Evolutionary conservation across 2,113 vertebrate genomes (phyloP), one percentile per base, ranked within the genome.

Genomic region (Orientallactaga bullata): DNA sequence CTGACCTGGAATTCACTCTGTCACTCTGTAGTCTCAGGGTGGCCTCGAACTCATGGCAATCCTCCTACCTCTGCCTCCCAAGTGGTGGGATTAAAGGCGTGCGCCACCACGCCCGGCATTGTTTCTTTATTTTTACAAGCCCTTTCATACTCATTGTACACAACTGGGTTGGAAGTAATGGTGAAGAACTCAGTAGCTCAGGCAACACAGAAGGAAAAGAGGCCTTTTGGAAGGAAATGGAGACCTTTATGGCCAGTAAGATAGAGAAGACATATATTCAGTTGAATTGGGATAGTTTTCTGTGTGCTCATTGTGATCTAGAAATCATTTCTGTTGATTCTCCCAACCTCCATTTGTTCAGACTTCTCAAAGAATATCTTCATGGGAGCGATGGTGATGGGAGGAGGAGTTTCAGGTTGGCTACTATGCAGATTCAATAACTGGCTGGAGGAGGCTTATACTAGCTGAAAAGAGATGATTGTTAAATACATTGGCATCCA

Each of bases 131-230:
- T 37, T 84, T 69, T 88, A 55, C 83, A 28, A 87, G 9, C 58
- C 68, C 87, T 84, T 88, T 92, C 85, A 92, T 71, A 51, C 24
- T 73, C 39, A 47, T 39, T 90, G 5, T 73, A 26, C 60, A 96
- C 77, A 85, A 39, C 37, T 63, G 10, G 21, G 30, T 21, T 63
- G 78, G 24, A 88, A 69, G 37, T 30, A 51, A 26, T 88, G 24
- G n/a, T n/a, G n/a, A n/a, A n/a, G 37, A 94, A 60, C 17, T 58
- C 15, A 24, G 32, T 21, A 82, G 32, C 18, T 77, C 47, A 83
- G 55, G 7, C 35, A 65, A 78, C 47, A 37, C 4, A 51, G 32
- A 80, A 55, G 65, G 32, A 35, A 81, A 76, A 88, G 21, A 90
- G 21, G 15, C 8, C 69, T 84, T 42, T 7, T 18, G 69, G n/a